Evolutionary conservation across 1,140 invertebrate species (phyloP).

Genomic region (Glomeris maerens): DNA sequence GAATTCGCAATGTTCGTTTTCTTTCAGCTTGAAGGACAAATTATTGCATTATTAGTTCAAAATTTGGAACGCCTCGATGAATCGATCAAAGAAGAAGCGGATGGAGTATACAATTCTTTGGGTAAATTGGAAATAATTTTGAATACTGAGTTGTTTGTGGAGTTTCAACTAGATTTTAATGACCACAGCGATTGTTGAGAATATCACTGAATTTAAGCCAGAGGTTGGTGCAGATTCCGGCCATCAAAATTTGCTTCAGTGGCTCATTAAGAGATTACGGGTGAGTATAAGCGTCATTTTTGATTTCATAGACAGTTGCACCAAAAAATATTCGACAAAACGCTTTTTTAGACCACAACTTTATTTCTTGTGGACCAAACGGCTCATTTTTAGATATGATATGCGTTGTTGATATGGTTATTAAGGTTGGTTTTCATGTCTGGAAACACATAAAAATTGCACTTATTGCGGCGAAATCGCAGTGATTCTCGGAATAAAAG

Average conservation of each 20-base stretch:
- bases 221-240: constrained; percentile 66
- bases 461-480: no score
- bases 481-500: no score
- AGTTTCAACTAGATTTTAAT: constrained; percentile 11
- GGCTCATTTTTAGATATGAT: no score
- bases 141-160: constrained; percentile 4
- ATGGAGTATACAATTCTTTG: constrained; percentile 91
- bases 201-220: constrained; percentile 76
- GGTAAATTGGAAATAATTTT: constrained; percentile 39
- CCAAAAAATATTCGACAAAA: no score
- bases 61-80: constrained; percentile 91
- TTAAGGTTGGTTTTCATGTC: no score
- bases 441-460: no score
- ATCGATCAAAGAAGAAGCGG: constrained; percentile 79
- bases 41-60: constrained; percentile 79
- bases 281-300: no score
- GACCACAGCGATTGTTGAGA: constrained; percentile 64
- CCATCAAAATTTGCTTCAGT: constrained; percentile 72
- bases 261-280: constrained; percentile 70
- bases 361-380: no score
- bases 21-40: constrained; percentile 69
- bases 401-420: no score
- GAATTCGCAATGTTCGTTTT: constrained; percentile 35
- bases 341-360: no score
- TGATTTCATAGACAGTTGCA: no score